Base-by-base conservation (phyloP, 1,140 invertebrate genomes). In the Nebria ingens region DNA sequence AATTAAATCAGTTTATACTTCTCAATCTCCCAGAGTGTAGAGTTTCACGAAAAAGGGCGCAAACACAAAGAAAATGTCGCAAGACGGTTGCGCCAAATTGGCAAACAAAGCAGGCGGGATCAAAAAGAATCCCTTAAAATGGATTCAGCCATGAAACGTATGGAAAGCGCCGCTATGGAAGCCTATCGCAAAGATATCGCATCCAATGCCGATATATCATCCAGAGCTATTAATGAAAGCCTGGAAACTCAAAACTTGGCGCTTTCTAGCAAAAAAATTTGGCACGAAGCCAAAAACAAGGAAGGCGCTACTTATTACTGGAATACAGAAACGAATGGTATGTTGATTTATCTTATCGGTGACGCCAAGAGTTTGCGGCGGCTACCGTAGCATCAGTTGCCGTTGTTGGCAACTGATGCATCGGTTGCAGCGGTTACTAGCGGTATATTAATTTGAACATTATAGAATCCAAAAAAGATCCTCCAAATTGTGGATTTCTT, bases 1-100 rank as follows among this genome's bases (percentile, higher is more conserved):
- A 34, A 34, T 34, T 34, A 34, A 9, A 34, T 34, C 29, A 9
- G 29, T n/a, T n/a, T n/a, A n/a, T n/a, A n/a, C 9, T 19, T 50
- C 17, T n/a, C n/a, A n/a, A n/a, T 23, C 13, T 20, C 19, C 12
- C 65, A 92, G 81, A 97, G 93, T 70, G 81, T 95, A 59, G 89
- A 95, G 57, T 96, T 96, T 70, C 94, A 98, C 73, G 94, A 97
- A 73, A 85, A 84, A 75, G 94, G 95, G 2, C 90, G 90, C 70
- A 79, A 86, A 52, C 95, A 98, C 71, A 89, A 97, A 70, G 87
- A 91, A 72, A 96, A 91, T 85, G 92, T 97, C 20, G 81, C 86
- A 56, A 91, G 91, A 67, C 80, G 84, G 57, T 80, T 97, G 55
- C 83, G 85, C 58, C 86, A 91, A 59, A 91, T 97, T 54, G 83